Evolutionary conservation across 2,888 invertebrate species (phyloP).

Genomic region (Scaptomyza parva): DNA sequence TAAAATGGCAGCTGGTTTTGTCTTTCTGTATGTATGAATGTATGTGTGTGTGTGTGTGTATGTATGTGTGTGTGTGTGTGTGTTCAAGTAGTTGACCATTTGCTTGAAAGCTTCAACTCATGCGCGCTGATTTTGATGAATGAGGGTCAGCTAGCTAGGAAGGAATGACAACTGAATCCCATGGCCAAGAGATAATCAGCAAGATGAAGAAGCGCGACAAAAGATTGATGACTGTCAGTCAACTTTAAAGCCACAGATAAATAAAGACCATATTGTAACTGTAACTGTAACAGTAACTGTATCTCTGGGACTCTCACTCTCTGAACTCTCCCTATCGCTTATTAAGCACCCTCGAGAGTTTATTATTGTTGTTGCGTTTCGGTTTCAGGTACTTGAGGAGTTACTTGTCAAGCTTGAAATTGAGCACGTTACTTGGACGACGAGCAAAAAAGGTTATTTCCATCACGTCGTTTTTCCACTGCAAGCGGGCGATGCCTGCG

Average conservation of each 20-base stretch:
- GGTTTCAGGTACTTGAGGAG: slow-evolving; percentile 88
- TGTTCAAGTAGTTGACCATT: slow-evolving; percentile 35
- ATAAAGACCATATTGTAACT: neutral
- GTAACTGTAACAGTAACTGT: neutral
- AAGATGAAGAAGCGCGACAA: slow-evolving; percentile 24
- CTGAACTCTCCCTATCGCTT: slow-evolving; percentile 9
- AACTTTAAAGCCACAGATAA: slow-evolving; percentile 8
- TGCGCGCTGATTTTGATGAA: slow-evolving; percentile 70
- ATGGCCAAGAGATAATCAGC: slow-evolving; percentile 36
- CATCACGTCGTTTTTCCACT: slow-evolving; percentile 90
- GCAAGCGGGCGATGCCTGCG: slow-evolving; percentile 89
- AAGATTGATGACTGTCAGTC: slow-evolving; percentile 51
- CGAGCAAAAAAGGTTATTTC: slow-evolving; percentile 89
- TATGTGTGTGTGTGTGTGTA: neutral
- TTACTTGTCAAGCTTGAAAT: slow-evolving; percentile 88
- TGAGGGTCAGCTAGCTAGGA: slow-evolving; percentile 47
- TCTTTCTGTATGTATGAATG: slow-evolving; percentile 41
- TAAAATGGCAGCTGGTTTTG: slow-evolving; percentile 57
- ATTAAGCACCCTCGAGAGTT: slow-evolving; percentile 20
- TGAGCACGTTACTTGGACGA: slow-evolving; percentile 89
- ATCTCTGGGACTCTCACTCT: neutral
- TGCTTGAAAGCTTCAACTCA: slow-evolving; percentile 14
- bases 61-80: neutral
- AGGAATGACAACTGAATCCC: slow-evolving; percentile 19
- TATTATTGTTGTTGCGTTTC: slow-evolving; percentile 18